Evolutionary conservation across 2,113 vertebrate species (phyloP).

Genomic region (Dissostichus mawsoni): DNA sequence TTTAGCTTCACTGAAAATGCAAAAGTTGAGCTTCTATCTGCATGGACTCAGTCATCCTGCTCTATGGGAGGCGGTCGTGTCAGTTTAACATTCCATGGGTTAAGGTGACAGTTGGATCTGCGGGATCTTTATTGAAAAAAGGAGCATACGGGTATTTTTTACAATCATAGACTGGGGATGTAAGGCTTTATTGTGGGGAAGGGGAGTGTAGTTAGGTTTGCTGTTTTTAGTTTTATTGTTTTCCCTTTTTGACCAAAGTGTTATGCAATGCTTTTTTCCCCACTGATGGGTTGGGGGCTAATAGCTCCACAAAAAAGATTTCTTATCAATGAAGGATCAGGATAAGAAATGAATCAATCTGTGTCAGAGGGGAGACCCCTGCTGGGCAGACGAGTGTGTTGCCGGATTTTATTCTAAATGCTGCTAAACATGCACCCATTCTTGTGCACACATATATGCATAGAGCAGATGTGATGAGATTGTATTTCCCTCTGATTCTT

Average conservation of each 20-base stretch:
- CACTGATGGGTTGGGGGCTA: conserved; percentile 67
- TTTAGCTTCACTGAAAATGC: conserved; percentile 50
- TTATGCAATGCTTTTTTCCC: conserved; percentile 82
- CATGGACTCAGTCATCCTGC: conserved; percentile 54
- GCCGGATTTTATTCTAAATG: conserved; percentile 60
- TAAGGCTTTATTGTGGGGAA: conserved; percentile 68
- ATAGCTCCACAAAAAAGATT: conserved; percentile 58
- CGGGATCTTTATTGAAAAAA: conserved; percentile 69
- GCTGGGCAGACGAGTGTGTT: conserved; percentile 59
- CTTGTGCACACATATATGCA: conserved; percentile 37
- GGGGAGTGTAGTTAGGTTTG: conserved; percentile 66
- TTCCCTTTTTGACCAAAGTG: conserved; percentile 79
- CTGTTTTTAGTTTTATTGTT: conserved; percentile 58
- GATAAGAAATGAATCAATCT: conserved; percentile 76
- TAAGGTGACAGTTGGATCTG: conserved; percentile 66
- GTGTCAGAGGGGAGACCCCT: conserved; percentile 60
- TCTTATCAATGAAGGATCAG: conserved; percentile 77
- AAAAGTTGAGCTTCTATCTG: conserved; percentile 53
- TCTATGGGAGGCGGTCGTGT: conserved; percentile 50
- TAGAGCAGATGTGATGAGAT: conserved; percentile 26
- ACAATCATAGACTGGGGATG: conserved; percentile 82
- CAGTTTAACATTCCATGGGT: conserved; percentile 78
- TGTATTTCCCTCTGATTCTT: conserved; percentile 11
- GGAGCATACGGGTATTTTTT: conserved; percentile 82
- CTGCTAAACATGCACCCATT: conserved; percentile 60